Conservation (phyloP, 2,888 invertebrate species). For the Hydriomena furcata region DNA sequence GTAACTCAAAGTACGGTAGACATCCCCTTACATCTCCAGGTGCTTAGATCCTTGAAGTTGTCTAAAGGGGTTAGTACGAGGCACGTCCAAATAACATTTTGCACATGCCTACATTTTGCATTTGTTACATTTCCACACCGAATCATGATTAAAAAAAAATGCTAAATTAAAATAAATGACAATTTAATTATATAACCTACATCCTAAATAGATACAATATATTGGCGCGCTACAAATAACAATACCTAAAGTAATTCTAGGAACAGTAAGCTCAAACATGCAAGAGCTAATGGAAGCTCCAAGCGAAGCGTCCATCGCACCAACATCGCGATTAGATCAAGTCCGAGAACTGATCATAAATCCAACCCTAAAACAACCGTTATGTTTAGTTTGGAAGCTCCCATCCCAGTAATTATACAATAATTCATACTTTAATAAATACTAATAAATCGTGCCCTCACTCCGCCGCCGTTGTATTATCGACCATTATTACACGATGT, state of each 20-base stretch:
- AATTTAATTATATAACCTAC: too few relatives aligned
- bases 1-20: too few relatives aligned
- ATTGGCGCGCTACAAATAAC: too few relatives aligned
- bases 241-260: neutral
- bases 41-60: too few relatives aligned
- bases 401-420: conserved; percentile 81
- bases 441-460: conserved; percentile 79
- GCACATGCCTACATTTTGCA: too few relatives aligned
- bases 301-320: conserved; percentile 34
- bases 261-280: neutral
- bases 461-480: conserved; percentile 67
- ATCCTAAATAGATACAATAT: too few relatives aligned
- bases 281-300: conserved; percentile 5
- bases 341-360: conserved; percentile 77
- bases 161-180: too few relatives aligned
- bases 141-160: too few relatives aligned
- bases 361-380: conserved; percentile 76
- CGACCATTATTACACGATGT: conserved; percentile 80
- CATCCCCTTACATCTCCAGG: too few relatives aligned
- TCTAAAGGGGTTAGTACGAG: too few relatives aligned
- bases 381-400: conserved; percentile 80
- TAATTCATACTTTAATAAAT: conserved; percentile 84
- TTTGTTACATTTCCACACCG: too few relatives aligned
- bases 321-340: conserved; percentile 67
- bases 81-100: too few relatives aligned